Conservation (phyloP, 2,113 vertebrate genomes). For the Fregata magnificens region DNA sequence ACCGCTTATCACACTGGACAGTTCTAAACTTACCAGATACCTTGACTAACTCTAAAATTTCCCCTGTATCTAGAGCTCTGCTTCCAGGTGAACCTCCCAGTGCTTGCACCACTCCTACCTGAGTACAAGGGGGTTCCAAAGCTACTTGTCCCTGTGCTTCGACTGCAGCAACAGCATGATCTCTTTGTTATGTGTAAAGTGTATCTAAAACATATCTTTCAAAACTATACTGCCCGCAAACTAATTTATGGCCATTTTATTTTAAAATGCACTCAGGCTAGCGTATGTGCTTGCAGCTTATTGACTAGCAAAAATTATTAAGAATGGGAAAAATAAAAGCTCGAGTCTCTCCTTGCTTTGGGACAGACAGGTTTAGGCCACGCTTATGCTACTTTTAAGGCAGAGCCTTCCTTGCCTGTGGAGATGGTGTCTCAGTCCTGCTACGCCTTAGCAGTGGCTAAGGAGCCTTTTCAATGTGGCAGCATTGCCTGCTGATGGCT, state of each 20-base stretch:
- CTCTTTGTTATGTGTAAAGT: not conserved
- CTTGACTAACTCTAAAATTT: not conserved
- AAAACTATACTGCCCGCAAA: not conserved
- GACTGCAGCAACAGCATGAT: not conserved
- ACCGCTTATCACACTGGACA: not conserved
- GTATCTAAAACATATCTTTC: not conserved
- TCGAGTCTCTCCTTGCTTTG: not conserved
- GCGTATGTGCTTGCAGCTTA: not conserved
- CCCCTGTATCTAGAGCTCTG: not conserved
- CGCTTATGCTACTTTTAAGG: not conserved
- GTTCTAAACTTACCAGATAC: not conserved
- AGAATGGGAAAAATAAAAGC: not conserved
- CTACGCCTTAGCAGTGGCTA: no score
- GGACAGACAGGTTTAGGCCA: not conserved
- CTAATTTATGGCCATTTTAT: not conserved
- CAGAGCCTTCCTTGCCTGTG: not conserved
- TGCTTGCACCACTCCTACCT: not conserved
- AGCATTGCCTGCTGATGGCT: not conserved
- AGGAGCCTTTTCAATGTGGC: not conserved
- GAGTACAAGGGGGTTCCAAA: not conserved
- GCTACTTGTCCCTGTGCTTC: not conserved
- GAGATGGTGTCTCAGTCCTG: no score
- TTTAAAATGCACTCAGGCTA: not conserved
- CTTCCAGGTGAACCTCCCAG: not conserved
- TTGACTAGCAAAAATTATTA: not conserved